Conservation (phyloP, 2,888 invertebrate species). For the Philaethria dido region DNA sequence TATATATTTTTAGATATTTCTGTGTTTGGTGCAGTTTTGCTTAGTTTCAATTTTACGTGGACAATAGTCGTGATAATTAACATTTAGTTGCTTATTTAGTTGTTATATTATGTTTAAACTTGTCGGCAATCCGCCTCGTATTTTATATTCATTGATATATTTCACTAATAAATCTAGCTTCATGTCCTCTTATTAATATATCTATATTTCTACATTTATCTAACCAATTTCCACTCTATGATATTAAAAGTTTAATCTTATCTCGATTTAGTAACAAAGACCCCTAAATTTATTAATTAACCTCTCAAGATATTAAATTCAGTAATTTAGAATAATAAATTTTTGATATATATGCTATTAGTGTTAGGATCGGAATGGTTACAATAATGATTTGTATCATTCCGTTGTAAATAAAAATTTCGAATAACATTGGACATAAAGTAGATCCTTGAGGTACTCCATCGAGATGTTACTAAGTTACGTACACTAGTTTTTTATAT, state of each 20-base stretch:
- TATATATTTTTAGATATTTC: not conserved
- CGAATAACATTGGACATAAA: not conserved
- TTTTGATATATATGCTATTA: not conserved
- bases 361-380: not conserved
- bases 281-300: not conserved
- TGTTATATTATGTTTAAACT: slow-evolving; percentile 41
- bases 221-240: not conserved
- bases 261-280: not conserved
- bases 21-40: slow-evolving; percentile 28
- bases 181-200: slow-evolving; percentile 1
- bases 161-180: slow-evolving; percentile 1
- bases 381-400: not conserved
- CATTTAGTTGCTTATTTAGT: slow-evolving; percentile 39
- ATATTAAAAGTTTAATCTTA: not conserved
- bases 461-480: not conserved
- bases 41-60: slow-evolving; percentile 39
- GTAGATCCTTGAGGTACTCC: not conserved
- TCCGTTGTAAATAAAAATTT: not conserved
- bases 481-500: not conserved
- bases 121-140: slow-evolving; percentile 67
- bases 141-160: slow-evolving; percentile 22
- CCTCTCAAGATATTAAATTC: not conserved
- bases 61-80: slow-evolving; percentile 50
- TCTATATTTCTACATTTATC: not conserved
- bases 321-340: not conserved